Evolutionary conservation across 2,888 invertebrate species (phyloP), one percentile per base, ranked within the genome.

Genomic region (Mesodorylaimus sp.): DNA sequence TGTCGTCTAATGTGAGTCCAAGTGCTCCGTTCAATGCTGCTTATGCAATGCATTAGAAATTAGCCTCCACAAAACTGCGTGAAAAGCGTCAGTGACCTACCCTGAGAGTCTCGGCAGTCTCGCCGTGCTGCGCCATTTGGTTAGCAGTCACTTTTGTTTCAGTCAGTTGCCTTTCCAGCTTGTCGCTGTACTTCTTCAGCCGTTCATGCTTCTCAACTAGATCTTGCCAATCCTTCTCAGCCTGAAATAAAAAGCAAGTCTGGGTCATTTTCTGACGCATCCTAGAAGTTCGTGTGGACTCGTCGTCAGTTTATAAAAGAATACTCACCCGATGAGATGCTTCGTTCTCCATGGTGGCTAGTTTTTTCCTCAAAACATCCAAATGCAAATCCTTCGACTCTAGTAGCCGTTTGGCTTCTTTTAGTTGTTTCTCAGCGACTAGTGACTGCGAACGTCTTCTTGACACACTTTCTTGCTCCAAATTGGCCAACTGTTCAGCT

Each of bases 321-420:
- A 36, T 5, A 5, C 37, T 7, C 32, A 32, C 32, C 16, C 32
- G 32, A 32, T 32, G 32, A 10, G 32, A 10, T 32, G 32, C 32
- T 32, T 10, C 32, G 32, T 7, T 32, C 66, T 85, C 86, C 67
- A 85, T 81, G 16, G 85, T 75, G 51, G 80, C 79, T 48, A 89
- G 72, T 68, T 91, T 91, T 58, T 87, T 79, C 41, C 87, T 75
- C 45, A 89, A 71, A 52, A 89, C 74, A 68, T 91, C 89, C 62
- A 89, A 71, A 66, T 91, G 89, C 38, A 89, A 74, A 65, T 91
- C 91, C 61, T 87, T 80, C 51, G 87, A 77, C 63, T 88, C 87
- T 28, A 89, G 73, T 66, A 91, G 88, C 65, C 89, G 89, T 46
- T 87, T 76, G 16, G 88, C 70, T 5, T 81, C 81, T 57, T 86